Evolutionary conservation across 2,888 invertebrate genomes (phyloP).

Genomic region (Lobophora halterata): DNA sequence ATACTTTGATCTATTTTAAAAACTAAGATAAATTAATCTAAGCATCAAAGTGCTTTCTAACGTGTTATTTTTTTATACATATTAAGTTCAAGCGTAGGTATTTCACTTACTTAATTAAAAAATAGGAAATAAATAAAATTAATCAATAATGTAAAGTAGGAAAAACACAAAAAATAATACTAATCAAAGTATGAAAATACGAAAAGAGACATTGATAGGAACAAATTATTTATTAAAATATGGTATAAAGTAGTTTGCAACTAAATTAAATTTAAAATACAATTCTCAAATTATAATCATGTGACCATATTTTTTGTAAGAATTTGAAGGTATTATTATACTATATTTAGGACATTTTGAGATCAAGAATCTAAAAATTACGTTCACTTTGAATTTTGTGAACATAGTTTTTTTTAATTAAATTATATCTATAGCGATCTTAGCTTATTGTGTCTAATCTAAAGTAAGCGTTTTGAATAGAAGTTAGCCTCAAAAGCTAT

Average conservation of each 20-base stretch:
- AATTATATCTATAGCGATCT: constrained; percentile 9
- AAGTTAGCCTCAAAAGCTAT: constrained; percentile 23
- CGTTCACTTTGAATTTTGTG: not conserved
- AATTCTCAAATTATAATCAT: too few relatives aligned
- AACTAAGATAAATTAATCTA: constrained; percentile 2
- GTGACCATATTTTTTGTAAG: too few relatives aligned
- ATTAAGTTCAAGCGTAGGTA: constrained; percentile 23
- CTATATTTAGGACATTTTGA: not conserved
- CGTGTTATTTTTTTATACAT: constrained; percentile 13
- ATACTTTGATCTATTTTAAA: constrained; percentile 1
- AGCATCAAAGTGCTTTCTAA: constrained; percentile 1
- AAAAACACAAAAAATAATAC: too few relatives aligned
- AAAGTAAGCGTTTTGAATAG: constrained; percentile 18
- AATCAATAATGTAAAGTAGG: too few relatives aligned
- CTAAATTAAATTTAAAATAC: too few relatives aligned
- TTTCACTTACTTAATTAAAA: constrained; percentile 11
- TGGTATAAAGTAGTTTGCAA: not conserved
- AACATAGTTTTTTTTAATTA: constrained; percentile 3
- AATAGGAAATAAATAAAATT: too few relatives aligned
- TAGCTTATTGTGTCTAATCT: constrained; percentile 5
- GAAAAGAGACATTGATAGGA: too few relatives aligned
- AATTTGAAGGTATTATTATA: not conserved
- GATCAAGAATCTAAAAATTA: constrained; percentile 5
- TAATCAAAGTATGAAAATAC: too few relatives aligned
- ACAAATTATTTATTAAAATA: too few relatives aligned